Conservation (phyloP, 2,888 invertebrate species). For the Drosophila paucipuncta region DNA sequence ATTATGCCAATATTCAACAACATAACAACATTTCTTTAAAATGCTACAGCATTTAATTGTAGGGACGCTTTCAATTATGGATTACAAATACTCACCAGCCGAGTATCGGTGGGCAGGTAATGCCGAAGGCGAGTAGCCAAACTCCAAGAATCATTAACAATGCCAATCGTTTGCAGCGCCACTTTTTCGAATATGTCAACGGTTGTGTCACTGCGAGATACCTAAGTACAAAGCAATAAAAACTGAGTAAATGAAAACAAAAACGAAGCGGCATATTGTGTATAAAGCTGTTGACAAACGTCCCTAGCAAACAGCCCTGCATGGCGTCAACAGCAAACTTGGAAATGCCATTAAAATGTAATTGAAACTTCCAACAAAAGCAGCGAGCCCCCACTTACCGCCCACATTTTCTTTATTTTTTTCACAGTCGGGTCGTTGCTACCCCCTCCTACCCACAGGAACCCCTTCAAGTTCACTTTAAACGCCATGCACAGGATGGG, state of each 20-base stretch:
- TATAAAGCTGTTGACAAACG: slow-evolving; percentile 69
- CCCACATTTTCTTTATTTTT: slow-evolving; percentile 26
- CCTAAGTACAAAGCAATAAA: slow-evolving; percentile 82
- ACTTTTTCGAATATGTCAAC: slow-evolving; percentile 94
- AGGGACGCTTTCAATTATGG: neutral
- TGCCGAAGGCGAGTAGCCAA: slow-evolving; percentile 95
- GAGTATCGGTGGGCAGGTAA: slow-evolving; percentile 97
- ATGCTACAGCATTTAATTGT: neutral
- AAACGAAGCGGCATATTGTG: slow-evolving; percentile 65
- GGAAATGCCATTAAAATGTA: slow-evolving; percentile 81
- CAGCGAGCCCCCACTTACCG: slow-evolving; percentile 23
- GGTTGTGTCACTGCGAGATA: slow-evolving; percentile 98
- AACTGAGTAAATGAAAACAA: slow-evolving; percentile 59
- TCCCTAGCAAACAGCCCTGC: slow-evolving; percentile 42
- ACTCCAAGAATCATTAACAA: slow-evolving; percentile 95
- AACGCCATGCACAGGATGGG: slow-evolving; percentile 45
- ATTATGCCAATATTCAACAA: neutral
- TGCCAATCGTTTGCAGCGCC: slow-evolving; percentile 93
- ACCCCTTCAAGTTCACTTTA: slow-evolving; percentile 38
- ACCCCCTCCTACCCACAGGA: neutral
- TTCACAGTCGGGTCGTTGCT: slow-evolving; percentile 11
- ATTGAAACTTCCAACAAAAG: slow-evolving; percentile 80
- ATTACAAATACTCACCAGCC: slow-evolving; percentile 89
- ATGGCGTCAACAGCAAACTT: slow-evolving; percentile 63
- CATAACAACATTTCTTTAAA: neutral